phyloP scores from a whole-genome alignment of 2,797 vertebrate genomes.

The Parotocinclus haroldoi region DNA sequence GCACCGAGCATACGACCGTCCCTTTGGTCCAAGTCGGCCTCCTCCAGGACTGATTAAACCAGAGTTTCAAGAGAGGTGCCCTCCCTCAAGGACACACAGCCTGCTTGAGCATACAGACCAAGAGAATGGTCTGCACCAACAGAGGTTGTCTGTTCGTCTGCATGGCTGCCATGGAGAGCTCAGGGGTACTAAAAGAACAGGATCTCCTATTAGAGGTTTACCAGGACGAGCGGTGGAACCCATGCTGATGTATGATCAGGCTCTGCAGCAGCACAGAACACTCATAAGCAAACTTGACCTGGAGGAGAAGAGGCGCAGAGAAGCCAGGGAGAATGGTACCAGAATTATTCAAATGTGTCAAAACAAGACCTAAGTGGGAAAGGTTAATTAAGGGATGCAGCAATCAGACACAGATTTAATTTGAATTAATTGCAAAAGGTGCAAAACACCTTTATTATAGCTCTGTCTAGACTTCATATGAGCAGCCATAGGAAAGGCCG shows the following conservation, averaged over 20 bases:
- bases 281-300: constrained; percentile 95
- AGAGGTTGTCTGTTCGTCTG: constrained; percentile 74
- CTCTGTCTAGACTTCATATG: too few relatives aligned
- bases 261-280: constrained; percentile 86
- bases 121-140: constrained; percentile 85
- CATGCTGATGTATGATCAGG: constrained; percentile 85
- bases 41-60: constrained; percentile 69
- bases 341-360: too few relatives aligned
- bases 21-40: constrained; percentile 74
- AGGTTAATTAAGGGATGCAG: too few relatives aligned
- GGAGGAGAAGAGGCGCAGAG: constrained; percentile 86
- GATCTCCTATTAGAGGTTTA: constrained; percentile 67
- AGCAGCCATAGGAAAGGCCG: too few relatives aligned
- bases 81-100: constrained; percentile 56
- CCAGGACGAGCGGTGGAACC: constrained; percentile 64
- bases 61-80: constrained; percentile 77
- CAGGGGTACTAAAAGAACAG: constrained; percentile 70
- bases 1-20: constrained; percentile 61
- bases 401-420: too few relatives aligned
- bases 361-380: too few relatives aligned
- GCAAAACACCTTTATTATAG: too few relatives aligned
- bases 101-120: constrained; percentile 75
- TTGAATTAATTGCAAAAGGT: too few relatives aligned
- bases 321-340: constrained; percentile 90
- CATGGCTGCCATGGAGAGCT: constrained; percentile 72